Percentiles rank a stretch among this genome's conserved stretches.
Conservation (phyloP, 2,797 vertebrate genomes). For the Lutjanus argentimaculatus region DNA sequence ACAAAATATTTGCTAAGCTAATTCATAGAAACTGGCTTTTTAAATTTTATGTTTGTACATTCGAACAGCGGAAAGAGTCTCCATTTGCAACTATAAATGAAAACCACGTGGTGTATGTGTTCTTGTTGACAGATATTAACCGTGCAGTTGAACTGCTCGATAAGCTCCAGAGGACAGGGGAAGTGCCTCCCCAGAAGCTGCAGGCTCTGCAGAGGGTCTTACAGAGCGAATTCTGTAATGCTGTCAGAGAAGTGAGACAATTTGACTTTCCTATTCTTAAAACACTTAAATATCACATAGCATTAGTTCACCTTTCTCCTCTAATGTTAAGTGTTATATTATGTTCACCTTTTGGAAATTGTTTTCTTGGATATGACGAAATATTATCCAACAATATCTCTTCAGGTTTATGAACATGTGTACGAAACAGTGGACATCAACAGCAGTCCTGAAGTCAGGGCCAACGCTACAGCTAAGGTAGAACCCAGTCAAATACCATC, state of each 20-base stretch:
- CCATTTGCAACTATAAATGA: neutral
- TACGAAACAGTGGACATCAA: conserved; percentile 99
- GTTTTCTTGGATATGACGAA: neutral
- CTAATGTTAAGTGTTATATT: neutral
- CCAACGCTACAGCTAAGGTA: conserved; percentile 99
- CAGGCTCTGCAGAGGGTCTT: conserved; percentile 97
- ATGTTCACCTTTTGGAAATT: conserved; percentile 3
- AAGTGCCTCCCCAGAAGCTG: conserved; percentile 97
- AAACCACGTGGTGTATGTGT: conserved; percentile 23
- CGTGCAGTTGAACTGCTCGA: conserved; percentile 98
- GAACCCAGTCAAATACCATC: neutral
- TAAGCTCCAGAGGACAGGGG: conserved; percentile 97
- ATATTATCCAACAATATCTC: conserved; percentile 41
- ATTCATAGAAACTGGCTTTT: neutral
- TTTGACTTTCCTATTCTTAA: neutral
- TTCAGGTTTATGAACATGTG: conserved; percentile 98
- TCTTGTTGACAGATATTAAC: conserved; percentile 91
- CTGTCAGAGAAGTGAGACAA: conserved; percentile 94
- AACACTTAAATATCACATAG: neutral
- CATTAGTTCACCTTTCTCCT: neutral
- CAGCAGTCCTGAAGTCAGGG: conserved; percentile 97
- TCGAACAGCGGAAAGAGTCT: neutral
- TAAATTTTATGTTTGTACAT: neutral
- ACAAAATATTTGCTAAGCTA: neutral
- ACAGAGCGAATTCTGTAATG: conserved; percentile 99